phyloP scores from a whole-genome alignment of 1,140 invertebrate genomes.

The Psilanteris sp. region DNA sequence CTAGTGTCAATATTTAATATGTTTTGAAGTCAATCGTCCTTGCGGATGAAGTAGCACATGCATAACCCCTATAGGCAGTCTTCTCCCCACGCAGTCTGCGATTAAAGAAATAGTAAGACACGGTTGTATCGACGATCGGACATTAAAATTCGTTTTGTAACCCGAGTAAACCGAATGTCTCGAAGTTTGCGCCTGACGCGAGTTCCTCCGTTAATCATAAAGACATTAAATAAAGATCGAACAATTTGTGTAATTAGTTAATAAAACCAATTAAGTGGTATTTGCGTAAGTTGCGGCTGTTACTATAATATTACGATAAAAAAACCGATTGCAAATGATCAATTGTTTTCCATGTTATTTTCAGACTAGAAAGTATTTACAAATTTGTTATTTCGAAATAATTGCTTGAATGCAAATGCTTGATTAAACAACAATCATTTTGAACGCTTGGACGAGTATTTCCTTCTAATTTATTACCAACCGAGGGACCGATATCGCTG shows the following conservation, averaged over 20 bases:
- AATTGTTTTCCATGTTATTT: constrained; percentile 54
- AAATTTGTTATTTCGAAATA: constrained; percentile 47
- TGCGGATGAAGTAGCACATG: constrained; percentile 65
- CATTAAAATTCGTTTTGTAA: constrained; percentile 67
- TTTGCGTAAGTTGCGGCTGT: constrained; percentile 55
- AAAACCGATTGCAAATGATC: constrained; percentile 51
- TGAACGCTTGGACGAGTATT: constrained; percentile 31
- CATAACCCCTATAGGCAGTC: constrained; percentile 65
- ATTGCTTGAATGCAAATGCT: constrained; percentile 39
- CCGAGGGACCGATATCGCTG: constrained; percentile 18
- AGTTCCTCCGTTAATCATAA: constrained; percentile 51
- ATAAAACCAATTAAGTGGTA: constrained; percentile 43
- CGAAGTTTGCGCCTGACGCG: constrained; percentile 28
- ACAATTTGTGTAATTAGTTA: constrained; percentile 55
- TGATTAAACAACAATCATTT: constrained; percentile 32
- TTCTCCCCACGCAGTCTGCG: constrained; percentile 58
- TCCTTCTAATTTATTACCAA: constrained; percentile 51
- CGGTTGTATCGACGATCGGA: constrained; percentile 55
- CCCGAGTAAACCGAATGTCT: constrained; percentile 17
- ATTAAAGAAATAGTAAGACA: constrained; percentile 52
- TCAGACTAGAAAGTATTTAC: constrained; percentile 41
- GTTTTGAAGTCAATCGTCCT: constrained; percentile 59
- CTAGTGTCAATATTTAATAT: constrained; percentile 42
- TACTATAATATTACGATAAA: constrained; percentile 23
- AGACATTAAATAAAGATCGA: constrained; percentile 60